These are phyloP conservation scores for Plemyria rubiginata DNA, from an alignment of 2,888 invertebrate genomes.

Conservation along the genomic window DNA sequence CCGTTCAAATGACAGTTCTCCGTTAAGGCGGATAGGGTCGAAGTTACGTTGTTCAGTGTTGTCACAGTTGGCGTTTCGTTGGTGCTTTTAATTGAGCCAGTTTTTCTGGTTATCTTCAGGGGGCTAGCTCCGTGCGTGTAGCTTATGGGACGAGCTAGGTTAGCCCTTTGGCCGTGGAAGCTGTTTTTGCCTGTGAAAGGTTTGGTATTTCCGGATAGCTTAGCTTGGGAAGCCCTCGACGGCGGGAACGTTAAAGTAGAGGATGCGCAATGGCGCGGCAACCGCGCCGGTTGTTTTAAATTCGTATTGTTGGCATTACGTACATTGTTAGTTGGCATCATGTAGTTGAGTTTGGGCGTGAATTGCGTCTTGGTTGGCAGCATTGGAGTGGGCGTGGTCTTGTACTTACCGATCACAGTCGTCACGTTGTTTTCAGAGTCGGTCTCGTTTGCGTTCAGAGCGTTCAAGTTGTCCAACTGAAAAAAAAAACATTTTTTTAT, in stretches of 20 bases:
- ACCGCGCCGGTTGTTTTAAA: conserved; percentile 68
- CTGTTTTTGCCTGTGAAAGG: conserved; percentile 72
- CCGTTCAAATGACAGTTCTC: conserved; percentile 80
- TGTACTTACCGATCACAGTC: conserved; percentile 76
- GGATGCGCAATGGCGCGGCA: conserved; percentile 67
- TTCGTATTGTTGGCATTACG: conserved; percentile 74
- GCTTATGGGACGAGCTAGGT: conserved; percentile 70
- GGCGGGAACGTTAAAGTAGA: conserved; percentile 81
- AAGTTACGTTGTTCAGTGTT: conserved; percentile 68
- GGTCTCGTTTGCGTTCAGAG: conserved; percentile 69
- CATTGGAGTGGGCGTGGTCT: conserved; percentile 75
- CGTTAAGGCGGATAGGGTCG: conserved; percentile 74
- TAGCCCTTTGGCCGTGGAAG: conserved; percentile 77
- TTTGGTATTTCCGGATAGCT: conserved; percentile 62
- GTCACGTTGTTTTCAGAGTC: conserved; percentile 79
- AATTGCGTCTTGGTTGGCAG: conserved; percentile 73
- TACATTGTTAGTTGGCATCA: conserved; percentile 78
- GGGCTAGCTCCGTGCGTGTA: conserved; percentile 73
- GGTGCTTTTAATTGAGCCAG: conserved; percentile 54
- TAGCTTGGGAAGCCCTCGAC: conserved; percentile 71
- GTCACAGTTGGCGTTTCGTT: conserved; percentile 61
- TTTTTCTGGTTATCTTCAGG: conserved; percentile 68
- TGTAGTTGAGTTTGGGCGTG: conserved; percentile 76
- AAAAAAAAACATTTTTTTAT: too few species aligned
- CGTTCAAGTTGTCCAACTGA: conserved; percentile 76